A percentile compares a stretch with the other conserved stretches of the same genome.
These are phyloP conservation scores for Melieria crassipennis DNA, from an alignment of 2,888 invertebrate genomes.

Conservation along the genomic window DNA sequence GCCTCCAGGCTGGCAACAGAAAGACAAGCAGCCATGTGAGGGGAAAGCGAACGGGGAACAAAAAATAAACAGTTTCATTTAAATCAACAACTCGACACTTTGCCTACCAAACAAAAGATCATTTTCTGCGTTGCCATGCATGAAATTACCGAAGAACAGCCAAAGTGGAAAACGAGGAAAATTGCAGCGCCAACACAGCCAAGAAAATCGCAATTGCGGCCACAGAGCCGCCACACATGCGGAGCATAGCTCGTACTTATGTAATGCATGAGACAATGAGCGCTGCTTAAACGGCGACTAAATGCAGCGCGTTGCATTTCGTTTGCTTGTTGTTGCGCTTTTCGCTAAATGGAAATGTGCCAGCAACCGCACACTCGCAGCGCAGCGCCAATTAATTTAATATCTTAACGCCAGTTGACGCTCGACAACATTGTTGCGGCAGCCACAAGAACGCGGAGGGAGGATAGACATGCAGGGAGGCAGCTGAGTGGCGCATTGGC, in stretches of 20 bases:
- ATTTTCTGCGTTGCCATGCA: constrained; percentile 23
- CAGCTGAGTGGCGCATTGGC: no score
- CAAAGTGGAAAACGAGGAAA: constrained; percentile 3
- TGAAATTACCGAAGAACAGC: constrained; percentile 20
- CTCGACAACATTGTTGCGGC: not conserved
- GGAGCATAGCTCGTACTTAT: no score
- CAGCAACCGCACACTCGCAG: no score
- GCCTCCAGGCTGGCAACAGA: not conserved
- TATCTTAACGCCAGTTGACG: not conserved
- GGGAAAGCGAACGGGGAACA: no score
- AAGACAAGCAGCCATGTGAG: constrained; percentile 5
- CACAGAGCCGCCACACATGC: no score
- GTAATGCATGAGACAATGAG: not conserved
- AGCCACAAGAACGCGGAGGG: no score
- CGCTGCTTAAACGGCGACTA: constrained; percentile 16
- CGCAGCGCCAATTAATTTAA: constrained; percentile 12
- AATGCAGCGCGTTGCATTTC: not conserved
- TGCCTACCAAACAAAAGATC: constrained; percentile 3
- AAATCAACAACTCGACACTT: constrained; percentile 17
- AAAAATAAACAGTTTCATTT: not conserved
- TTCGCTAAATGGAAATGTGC: no score
- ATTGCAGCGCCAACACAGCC: not conserved
- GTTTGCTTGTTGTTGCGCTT: no score
- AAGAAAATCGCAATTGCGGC: not conserved
- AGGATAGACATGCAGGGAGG: no score